phyloP scores from a whole-genome alignment of 2,113 vertebrate species.

The Hyperopisus bebe region DNA sequence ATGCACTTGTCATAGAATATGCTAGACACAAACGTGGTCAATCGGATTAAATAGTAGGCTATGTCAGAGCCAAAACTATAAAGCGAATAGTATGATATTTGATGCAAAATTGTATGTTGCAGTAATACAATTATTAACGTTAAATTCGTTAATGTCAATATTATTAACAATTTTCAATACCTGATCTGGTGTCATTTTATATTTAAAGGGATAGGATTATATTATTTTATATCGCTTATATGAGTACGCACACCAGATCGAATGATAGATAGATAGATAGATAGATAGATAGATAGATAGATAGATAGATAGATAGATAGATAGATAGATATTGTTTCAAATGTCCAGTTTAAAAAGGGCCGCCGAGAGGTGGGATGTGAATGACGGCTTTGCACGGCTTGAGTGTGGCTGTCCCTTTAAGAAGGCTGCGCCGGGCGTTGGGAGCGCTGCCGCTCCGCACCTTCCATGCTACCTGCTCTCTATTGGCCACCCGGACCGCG shows the following conservation, averaged over 20 bases:
- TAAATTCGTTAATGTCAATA: background rate
- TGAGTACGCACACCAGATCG: background rate
- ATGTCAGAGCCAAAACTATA: background rate
- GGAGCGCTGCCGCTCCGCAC: slow-evolving; percentile 14
- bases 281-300: background rate
- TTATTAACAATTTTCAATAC: background rate
- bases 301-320: background rate
- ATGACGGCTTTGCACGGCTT: background rate
- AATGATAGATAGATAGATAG: background rate
- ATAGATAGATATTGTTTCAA: background rate
- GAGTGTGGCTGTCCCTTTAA: slow-evolving; percentile 53
- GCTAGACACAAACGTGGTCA: background rate
- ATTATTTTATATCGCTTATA: background rate
- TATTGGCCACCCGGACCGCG: slow-evolving; percentile 52
- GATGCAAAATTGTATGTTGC: background rate
- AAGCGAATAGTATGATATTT: background rate
- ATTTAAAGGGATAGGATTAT: background rate
- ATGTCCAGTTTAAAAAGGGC: background rate
- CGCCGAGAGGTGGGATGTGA: background rate
- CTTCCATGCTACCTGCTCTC: slow-evolving; percentile 51
- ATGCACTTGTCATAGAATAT: background rate
- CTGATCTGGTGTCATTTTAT: background rate
- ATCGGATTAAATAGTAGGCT: background rate
- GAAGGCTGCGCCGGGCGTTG: slow-evolving; percentile 43
- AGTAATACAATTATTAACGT: background rate